Base-by-base conservation (phyloP, 2,888 invertebrate genomes). In the Agrochola circellaris region DNA sequence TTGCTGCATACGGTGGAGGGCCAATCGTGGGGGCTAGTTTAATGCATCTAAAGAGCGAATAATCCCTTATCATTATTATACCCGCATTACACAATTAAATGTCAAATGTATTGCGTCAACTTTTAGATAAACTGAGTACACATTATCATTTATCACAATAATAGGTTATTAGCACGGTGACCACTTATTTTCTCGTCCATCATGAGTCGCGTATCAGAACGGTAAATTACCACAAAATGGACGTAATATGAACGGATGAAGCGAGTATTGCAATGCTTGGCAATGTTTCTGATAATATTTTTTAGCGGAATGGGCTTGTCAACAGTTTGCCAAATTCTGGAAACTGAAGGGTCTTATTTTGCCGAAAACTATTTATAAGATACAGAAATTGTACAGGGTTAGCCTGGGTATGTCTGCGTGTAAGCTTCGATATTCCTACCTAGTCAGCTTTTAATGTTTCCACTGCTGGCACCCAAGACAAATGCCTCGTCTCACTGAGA, bases 101-200 rank as follows among this genome's bases (percentile, higher is more conserved):
- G n/a, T 62, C 6, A 48, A 79, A 80, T 48, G n/a, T 60, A 54
- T 30, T 56, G 66, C 80, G n/a, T 79, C 61, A 73, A 61, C 45
- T 56, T 20, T 38, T 6, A 48, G 74, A 79, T 80, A 79, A 67
- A n/a, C 17, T 26, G n/a, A 45, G n/a, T 45, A 15, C 48, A 17
- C 17, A 48, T 51, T 45, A 69, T 54, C 23, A 26, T n/a, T 70
- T 73, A 75, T 75, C 62, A 5, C 23, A 38, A 17, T 70, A 56
- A 62, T 62, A 45, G 45, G 45, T 70, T 70, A 48, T 56, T 62
- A 68, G 61, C 42, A 68, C 11, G 20, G 20, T 60, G 8, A 76
- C 58, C 58, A 64, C 8, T 60, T 58, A 20, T 34, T 67, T 67
- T 61, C n/a, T 54, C 38, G 17, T 8, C 8, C 5, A 45, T 72